phyloP scores from a whole-genome alignment of 2,888 invertebrate species.

The Cosmorhoe ocellata region DNA sequence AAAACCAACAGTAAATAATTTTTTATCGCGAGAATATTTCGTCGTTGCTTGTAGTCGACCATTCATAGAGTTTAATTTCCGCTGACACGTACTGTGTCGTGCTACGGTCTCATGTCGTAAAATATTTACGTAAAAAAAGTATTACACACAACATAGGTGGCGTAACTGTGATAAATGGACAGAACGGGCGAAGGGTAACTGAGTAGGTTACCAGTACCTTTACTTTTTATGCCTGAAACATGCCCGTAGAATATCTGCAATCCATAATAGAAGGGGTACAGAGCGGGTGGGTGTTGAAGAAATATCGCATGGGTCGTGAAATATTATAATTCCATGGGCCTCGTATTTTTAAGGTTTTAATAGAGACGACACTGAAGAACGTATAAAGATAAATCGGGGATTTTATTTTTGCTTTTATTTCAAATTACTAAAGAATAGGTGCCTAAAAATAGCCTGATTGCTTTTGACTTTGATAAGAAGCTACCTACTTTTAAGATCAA shows the following conservation, averaged over 20 bases:
- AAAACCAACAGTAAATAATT: constrained; percentile 14
- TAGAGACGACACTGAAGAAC: constrained; percentile 6
- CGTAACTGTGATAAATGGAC: constrained; percentile 38
- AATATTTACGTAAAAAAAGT: constrained; percentile 38
- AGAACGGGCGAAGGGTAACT: constrained; percentile 32
- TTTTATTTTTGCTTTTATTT: too few relatives aligned
- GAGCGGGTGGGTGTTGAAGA: constrained; percentile 25
- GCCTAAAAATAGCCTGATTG: too few relatives aligned
- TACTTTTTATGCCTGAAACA: constrained; percentile 33
- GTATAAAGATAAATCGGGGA: neutral
- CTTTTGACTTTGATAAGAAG: too few relatives aligned
- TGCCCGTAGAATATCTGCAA: constrained; percentile 30
- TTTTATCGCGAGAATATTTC: constrained; percentile 26
- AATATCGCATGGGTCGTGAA: constrained; percentile 31
- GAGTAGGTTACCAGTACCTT: constrained; percentile 34
- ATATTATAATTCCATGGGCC: constrained; percentile 30
- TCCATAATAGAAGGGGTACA: constrained; percentile 29
- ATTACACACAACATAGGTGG: constrained; percentile 35
- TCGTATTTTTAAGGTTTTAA: constrained; percentile 30
- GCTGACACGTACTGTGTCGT: constrained; percentile 34
- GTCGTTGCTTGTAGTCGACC: constrained; percentile 24
- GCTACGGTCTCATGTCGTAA: constrained; percentile 30
- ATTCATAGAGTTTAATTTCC: constrained; percentile 42
- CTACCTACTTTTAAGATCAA: too few relatives aligned
- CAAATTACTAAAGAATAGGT: too few relatives aligned